These are phyloP conservation scores for Lithodes maja DNA, from an alignment of 2,888 invertebrate genomes.

Conservation along the genomic window DNA sequence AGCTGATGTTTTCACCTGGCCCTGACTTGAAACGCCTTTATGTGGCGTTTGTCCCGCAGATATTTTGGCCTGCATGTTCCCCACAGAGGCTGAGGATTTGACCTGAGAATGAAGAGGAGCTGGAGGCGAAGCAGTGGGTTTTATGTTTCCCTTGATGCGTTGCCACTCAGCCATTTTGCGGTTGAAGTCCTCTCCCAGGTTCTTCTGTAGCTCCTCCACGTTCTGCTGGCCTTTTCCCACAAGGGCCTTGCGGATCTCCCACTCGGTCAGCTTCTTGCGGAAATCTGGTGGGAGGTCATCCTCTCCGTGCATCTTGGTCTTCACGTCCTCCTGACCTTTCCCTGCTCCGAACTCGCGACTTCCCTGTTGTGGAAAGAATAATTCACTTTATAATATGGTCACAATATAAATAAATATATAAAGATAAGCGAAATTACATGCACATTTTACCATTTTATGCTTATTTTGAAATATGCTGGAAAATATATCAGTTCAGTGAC, in stretches of 20 bases:
- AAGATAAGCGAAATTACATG: too few species aligned
- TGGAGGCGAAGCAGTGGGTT: neutral
- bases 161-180: conserved; percentile 92
- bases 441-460: too few species aligned
- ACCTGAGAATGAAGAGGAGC: conserved; percentile 33
- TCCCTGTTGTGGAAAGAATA: neutral
- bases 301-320: conserved; percentile 73
- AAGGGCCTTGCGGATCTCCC: conserved; percentile 80
- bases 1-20: conserved; percentile 38
- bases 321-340: conserved; percentile 71
- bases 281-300: conserved; percentile 75
- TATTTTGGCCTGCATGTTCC: conserved; percentile 34
- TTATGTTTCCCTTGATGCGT: conserved; percentile 78
- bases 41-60: neutral
- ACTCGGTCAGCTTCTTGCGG: conserved; percentile 77
- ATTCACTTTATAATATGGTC: too few species aligned
- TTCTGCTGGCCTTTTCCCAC: conserved; percentile 73
- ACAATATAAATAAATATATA: too few species aligned
- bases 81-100: conserved; percentile 38
- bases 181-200: conserved; percentile 87
- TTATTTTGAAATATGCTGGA: too few species aligned
- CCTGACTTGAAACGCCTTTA: conserved; percentile 6
- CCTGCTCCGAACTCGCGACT: conserved; percentile 34
- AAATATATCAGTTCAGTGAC: too few species aligned
- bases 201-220: conserved; percentile 76